Percentiles rank a stretch among this genome's conserved stretches.
Evolutionary conservation across 2,797 vertebrate species (phyloP).

Genomic region (Coracias cyanogaster): DNA sequence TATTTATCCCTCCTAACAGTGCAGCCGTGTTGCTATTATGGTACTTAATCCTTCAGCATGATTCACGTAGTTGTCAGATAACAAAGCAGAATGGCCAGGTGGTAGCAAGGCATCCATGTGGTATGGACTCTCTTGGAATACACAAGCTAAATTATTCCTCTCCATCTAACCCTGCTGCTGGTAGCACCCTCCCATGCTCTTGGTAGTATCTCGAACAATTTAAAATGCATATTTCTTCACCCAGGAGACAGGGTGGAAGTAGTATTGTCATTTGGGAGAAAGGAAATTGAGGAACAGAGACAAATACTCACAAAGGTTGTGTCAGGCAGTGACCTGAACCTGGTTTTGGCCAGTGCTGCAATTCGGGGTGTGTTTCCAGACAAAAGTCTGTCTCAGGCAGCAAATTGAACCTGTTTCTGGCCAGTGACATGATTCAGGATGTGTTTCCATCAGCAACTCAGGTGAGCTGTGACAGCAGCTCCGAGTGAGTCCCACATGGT

Average conservation of each 20-base stretch:
- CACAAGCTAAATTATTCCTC: background rate
- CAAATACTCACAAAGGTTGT: fast-evolving
- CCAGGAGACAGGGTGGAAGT: background rate
- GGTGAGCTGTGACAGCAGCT: background rate
- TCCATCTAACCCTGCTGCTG: background rate
- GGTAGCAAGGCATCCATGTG: conserved; percentile 13
- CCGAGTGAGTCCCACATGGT: background rate
- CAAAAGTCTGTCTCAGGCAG: background rate
- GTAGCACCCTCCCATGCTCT: background rate
- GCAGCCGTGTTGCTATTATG: conserved; percentile 45
- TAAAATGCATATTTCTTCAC: background rate
- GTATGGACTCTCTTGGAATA: background rate
- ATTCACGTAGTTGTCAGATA: conserved; percentile 56
- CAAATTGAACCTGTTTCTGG: background rate
- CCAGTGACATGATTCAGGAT: background rate
- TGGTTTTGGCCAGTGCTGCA: background rate
- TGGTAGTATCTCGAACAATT: background rate
- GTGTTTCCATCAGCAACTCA: background rate
- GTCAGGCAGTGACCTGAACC: background rate
- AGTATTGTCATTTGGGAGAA: background rate
- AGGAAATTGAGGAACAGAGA: background rate
- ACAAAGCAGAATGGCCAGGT: conserved; percentile 36
- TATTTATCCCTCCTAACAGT: conserved; percentile 50
- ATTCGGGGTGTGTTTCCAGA: background rate
- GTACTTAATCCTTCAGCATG: conserved; percentile 48